These are phyloP conservation scores for Halichoerus grypus DNA, from an alignment of 2,113 vertebrate species.

Conservation along the genomic window DNA sequence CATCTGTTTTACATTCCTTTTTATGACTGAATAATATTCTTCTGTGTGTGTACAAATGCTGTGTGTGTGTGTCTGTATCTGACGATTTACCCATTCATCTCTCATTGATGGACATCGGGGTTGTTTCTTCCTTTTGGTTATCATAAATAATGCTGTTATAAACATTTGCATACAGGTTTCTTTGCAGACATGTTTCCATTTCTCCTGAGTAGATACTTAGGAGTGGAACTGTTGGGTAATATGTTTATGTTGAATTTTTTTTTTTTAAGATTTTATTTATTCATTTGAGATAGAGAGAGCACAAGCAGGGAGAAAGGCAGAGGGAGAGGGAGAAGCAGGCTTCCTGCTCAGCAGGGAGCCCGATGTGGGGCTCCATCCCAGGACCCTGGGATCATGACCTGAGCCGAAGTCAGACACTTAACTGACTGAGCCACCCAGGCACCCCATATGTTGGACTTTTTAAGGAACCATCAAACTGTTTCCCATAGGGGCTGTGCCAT, in stretches of 20 bases:
- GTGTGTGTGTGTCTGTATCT: neutral
- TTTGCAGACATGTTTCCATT: neutral
- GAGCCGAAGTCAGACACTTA: no score
- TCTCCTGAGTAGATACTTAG: neutral
- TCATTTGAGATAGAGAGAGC: neutral
- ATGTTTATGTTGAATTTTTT: neutral
- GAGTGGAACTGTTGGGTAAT: neutral
- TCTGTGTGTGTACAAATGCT: neutral
- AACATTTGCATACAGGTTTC: neutral
- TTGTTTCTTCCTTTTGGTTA: neutral
- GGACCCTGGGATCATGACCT: no score
- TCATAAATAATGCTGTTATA: neutral
- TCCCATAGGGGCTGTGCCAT: neutral
- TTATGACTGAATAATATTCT: neutral
- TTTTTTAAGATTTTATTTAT: neutral
- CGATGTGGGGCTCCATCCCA: no score
- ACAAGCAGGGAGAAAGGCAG: neutral
- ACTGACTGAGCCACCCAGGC: no score
- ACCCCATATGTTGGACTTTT: neutral
- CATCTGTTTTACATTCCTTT: neutral
- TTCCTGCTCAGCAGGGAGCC: no score
- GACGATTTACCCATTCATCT: neutral
- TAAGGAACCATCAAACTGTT: neutral
- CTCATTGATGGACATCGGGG: neutral
- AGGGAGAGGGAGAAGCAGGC: neutral